Evolutionary conservation across 2,797 vertebrate genomes (phyloP), one percentile per base, ranked within the genome.

Genomic region (Poecilia gillii): DNA sequence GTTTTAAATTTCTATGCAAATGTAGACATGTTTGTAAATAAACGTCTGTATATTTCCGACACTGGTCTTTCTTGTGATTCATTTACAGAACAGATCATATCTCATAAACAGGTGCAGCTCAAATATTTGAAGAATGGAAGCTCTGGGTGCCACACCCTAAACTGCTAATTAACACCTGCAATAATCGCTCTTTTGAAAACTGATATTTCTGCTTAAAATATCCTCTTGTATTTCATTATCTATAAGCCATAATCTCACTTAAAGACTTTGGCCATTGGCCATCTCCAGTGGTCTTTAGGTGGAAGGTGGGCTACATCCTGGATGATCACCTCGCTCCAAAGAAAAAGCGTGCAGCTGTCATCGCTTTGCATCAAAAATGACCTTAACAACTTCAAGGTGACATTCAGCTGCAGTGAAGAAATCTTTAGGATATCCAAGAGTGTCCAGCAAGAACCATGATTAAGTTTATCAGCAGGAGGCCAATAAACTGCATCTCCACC

Each of bases 11-110:
- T 93, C 89, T 93, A 94, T 96, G 92, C 93, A 95, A 93, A 92
- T 91, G 83, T 75, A 86, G 86, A 84, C 8, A 72, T 91, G 89
- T 94, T 90, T 95, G 94, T 96, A 95, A 95, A 95, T 94, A 94
- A 95, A 94, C 86, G 75, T 62, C 14, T 33, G 28, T 92, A 90
- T 91, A 91, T 93, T 94, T 95, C 91, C 87, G 89, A 90, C 53
- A 16, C 57, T 13, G 18, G 72, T 11, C 45, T 64, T 62, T 68
- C 49, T 72, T 84, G 46, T 76, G 33, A 41, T 68, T 68, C 64
- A 12, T 68, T 68, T 62, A 62, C 33, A 62, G 12, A 59, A 28
- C 51, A 57, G 55, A 28, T 59, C n/a, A 13, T 28, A 14, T 5
- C n/a, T 57, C 55, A 57, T n/a, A 59, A 28, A 57, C 12, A 0